Conservation (phyloP, 2,113 vertebrate species). For the Sinocyclocheilus rhinocerous region DNA sequence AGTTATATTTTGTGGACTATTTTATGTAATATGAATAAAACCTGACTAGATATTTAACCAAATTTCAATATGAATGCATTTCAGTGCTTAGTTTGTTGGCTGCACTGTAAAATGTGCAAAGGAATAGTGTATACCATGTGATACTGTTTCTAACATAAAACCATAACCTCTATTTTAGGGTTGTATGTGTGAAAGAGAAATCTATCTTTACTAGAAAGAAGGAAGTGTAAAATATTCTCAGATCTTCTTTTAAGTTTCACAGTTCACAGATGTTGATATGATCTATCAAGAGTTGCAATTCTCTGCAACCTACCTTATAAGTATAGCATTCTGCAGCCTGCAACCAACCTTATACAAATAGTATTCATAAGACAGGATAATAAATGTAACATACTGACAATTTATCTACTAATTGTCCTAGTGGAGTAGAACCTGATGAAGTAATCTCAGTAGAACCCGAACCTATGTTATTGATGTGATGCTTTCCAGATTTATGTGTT, state of each 20-base stretch:
- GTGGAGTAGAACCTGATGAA: not conserved
- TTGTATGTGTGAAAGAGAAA: not conserved
- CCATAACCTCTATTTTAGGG: constrained; percentile 24
- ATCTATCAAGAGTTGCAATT: not conserved
- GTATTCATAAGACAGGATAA: not conserved
- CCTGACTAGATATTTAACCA: not conserved
- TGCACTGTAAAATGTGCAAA: too few species aligned
- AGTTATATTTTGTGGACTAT: not conserved
- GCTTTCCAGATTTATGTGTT: not conserved
- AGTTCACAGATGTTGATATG: not conserved
- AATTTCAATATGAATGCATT: not conserved
- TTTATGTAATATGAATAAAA: not conserved
- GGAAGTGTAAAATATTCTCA: constrained; percentile 14
- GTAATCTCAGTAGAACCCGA: not conserved
- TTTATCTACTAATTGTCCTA: not conserved
- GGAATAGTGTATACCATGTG: not conserved
- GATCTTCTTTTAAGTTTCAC: not conserved
- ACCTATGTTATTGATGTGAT: too few species aligned
- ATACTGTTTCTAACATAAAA: not conserved
- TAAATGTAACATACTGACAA: not conserved
- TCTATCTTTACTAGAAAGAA: not conserved
- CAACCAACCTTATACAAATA: not conserved
- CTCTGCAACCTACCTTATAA: not conserved
- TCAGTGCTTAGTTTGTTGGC: not conserved
- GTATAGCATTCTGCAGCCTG: too few species aligned